phyloP scores from a whole-genome alignment of 2,797 vertebrate species.

The Florisuga fusca region DNA sequence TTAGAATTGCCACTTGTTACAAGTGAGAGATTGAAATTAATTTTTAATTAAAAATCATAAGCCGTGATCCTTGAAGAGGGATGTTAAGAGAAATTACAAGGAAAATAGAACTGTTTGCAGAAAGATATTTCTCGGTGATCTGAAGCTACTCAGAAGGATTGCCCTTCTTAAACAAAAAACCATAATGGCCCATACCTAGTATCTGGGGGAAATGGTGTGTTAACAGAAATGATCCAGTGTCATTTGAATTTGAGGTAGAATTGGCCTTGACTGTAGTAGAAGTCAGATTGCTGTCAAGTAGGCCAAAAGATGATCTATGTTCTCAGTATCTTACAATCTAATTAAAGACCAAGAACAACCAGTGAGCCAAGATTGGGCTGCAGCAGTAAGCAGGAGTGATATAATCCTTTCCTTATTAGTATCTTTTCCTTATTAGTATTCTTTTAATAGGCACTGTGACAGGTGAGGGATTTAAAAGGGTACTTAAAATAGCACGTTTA shows the following conservation, averaged over 20 bases:
- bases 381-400: background rate
- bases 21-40: background rate
- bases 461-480: slow-evolving; percentile 50
- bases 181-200: background rate
- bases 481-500: slow-evolving; percentile 43
- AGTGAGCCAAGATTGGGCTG: slow-evolving; percentile 27
- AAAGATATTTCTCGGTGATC: background rate
- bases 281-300: background rate
- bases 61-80: background rate
- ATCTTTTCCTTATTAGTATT: slow-evolving; percentile 21
- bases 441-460: slow-evolving; percentile 58
- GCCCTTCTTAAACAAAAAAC: background rate
- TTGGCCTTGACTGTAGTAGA: background rate
- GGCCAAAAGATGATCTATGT: background rate
- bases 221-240: background rate
- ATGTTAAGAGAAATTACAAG: background rate
- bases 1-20: background rate
- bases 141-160: background rate
- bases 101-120: background rate
- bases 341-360: background rate
- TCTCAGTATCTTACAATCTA: background rate
- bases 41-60: background rate
- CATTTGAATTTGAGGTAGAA: background rate
- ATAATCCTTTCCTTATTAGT: slow-evolving; percentile 35
- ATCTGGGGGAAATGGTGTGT: background rate